A percentile compares a stretch with the other conserved stretches of the same genome.
phyloP scores from a whole-genome alignment of 2,888 invertebrate species.

The Chalcosyrphus nemorum region DNA sequence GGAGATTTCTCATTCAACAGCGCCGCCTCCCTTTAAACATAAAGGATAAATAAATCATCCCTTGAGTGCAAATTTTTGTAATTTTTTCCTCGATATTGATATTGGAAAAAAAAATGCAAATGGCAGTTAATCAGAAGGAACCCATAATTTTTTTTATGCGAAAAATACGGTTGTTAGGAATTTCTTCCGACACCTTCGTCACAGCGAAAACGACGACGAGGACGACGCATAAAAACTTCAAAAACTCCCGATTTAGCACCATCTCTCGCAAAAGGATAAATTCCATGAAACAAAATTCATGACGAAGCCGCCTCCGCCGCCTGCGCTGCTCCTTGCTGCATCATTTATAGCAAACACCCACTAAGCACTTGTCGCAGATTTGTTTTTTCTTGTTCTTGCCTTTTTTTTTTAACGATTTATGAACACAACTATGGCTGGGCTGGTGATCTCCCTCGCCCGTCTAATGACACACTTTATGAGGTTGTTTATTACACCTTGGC shows the following conservation, averaged over 20 bases:
- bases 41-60: conserved; percentile 17
- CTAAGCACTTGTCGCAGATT: conserved; percentile 57
- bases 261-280: background rate
- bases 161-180: conserved; percentile 12
- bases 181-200: conserved; percentile 24
- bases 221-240: conserved; percentile 31
- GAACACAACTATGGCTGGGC: conserved; percentile 21
- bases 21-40: background rate
- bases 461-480: conserved; percentile 54
- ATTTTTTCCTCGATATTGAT: background rate
- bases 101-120: conserved; percentile 28
- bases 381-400: conserved; percentile 9
- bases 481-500: conserved; percentile 46
- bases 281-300: conserved; percentile 21
- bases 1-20: background rate
- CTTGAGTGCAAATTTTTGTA: conserved; percentile 15
- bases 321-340: conserved; percentile 29
- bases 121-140: conserved; percentile 49
- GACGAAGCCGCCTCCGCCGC: too few relatives aligned
- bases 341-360: conserved; percentile 42
- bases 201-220: too few relatives aligned
- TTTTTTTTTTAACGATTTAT: conserved; percentile 29
- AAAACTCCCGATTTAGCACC: conserved; percentile 20
- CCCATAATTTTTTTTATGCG: conserved; percentile 38
- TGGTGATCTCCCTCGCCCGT: background rate